Conservation (phyloP, 2,113 vertebrate species). For the Ammodytes dubius region DNA sequence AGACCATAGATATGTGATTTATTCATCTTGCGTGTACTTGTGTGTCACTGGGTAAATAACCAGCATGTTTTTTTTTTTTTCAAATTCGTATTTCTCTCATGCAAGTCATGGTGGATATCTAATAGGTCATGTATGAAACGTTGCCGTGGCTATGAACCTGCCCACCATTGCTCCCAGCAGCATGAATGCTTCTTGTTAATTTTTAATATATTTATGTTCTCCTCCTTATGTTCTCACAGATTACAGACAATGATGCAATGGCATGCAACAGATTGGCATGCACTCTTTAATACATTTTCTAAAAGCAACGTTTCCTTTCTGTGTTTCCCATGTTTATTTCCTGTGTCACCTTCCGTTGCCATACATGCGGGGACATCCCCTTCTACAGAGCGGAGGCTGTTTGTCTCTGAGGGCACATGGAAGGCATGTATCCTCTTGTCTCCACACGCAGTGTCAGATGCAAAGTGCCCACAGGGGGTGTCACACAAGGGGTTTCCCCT, state of each 20-base stretch:
- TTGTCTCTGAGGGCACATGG: conserved; percentile 27
- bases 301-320: not conserved
- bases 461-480: conserved; percentile 42
- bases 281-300: not conserved
- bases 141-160: conserved; percentile 4
- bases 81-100: not conserved
- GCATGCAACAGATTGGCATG: conserved; percentile 1
- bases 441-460: conserved; percentile 37
- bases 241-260: conserved; percentile 35
- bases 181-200: not conserved
- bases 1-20: conserved; percentile 29
- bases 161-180: conserved; percentile 2
- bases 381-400: not conserved
- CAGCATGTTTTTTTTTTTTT: not conserved
- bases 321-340: conserved; percentile 23
- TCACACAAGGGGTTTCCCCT: conserved; percentile 43
- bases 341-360: conserved; percentile 24
- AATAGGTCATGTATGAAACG: not conserved
- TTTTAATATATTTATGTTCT: not conserved
- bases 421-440: conserved; percentile 58
- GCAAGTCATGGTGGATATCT: conserved; percentile 21
- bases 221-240: not conserved
- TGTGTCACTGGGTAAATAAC: not conserved
- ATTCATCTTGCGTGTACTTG: not conserved
- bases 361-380: conserved; percentile 1